Base-by-base conservation (phyloP, 2,113 vertebrate genomes). In the Cariama cristata region DNA sequence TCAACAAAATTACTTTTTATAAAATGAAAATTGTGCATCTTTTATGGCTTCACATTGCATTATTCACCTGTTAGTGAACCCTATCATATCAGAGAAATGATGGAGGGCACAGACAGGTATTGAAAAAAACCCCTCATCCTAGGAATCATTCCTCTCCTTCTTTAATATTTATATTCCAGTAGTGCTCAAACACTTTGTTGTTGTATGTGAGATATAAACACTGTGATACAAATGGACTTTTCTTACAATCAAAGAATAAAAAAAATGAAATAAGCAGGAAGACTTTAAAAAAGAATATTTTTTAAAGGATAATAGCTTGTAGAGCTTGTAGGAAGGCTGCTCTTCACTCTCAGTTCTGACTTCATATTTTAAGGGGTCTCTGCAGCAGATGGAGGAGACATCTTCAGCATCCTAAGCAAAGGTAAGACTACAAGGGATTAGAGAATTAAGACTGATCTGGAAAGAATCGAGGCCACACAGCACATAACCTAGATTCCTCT, bases 101-200 rank as follows among this genome's bases (percentile, higher is more conserved):
- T 60, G 20, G 66, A 89, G 66, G 84, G 17, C 63, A 94, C 42
- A 89, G n/a, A 40, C 6, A 71, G 49, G 33, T 75, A 93, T 18
- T 40, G 11, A 23, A 79, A 81, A 90, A 91, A 79, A 5, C 1
- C 20, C 17, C 17, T 88, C 6, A 68, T 76, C 33, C 22, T 49
- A 85, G 66, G 62, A 90, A 88, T 87, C 82, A 73, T 76, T 95
- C 35, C 68, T 85, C 23, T 91, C 32, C 64, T 96, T 87, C 62
- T 95, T 90, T 97, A 93, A 82, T 93, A 93, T 88, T 88, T 93
- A 73, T 90, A 82, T 85, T 79, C 24, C 69, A 6, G 3, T 45
- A 67, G 53, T 53, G 58, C 27, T 95, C 60, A 85, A 93, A 79
- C 45, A 42, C 77, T 89, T 89, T 63, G 38, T 44, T 86, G 32